phyloP scores from a whole-genome alignment of 2,113 vertebrate genomes.

The Nothobranchius kuhntae region DNA sequence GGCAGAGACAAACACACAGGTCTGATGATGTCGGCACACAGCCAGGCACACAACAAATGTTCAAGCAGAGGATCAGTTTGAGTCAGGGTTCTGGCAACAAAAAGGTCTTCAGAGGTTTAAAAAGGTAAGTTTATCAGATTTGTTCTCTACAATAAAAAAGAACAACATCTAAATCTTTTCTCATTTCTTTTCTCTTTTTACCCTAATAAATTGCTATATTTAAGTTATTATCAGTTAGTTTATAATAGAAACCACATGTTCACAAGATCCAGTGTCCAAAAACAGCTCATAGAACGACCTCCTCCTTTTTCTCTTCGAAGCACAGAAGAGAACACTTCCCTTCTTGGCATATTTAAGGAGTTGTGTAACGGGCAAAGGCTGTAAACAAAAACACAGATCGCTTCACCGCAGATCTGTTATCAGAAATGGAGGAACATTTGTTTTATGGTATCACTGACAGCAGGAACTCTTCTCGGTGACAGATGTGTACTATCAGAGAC shows the following conservation, averaged over 20 bases:
- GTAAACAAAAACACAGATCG: conserved; percentile 31
- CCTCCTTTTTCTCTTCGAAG: conserved; percentile 28
- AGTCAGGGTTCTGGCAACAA: conserved; percentile 38
- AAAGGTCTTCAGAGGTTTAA: conserved; percentile 2
- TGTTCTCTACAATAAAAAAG: too few relatives aligned
- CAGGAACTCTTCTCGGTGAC: not conserved
- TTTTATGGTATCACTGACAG: not conserved
- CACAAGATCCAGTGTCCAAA: conserved; percentile 31
- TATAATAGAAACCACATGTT: conserved; percentile 63
- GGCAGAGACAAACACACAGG: conserved; percentile 44
- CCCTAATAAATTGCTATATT: conserved; percentile 17
- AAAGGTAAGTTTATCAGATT: not conserved
- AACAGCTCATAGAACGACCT: conserved; percentile 66
- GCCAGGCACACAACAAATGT: conserved; percentile 17
- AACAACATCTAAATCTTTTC: not conserved
- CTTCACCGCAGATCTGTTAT: conserved; percentile 9
- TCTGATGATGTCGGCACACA: conserved; percentile 19
- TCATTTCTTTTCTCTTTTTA: conserved; percentile 2
- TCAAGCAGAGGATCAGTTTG: conserved; percentile 27
- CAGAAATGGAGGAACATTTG: not conserved
- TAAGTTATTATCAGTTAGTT: conserved; percentile 38
- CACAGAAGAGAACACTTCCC: not conserved
- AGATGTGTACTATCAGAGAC: not conserved
- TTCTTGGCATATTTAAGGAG: conserved; percentile 49
- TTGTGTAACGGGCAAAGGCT: conserved; percentile 22